Conservation (phyloP, 2,797 vertebrate genomes). For the Epinephelus awoara region DNA sequence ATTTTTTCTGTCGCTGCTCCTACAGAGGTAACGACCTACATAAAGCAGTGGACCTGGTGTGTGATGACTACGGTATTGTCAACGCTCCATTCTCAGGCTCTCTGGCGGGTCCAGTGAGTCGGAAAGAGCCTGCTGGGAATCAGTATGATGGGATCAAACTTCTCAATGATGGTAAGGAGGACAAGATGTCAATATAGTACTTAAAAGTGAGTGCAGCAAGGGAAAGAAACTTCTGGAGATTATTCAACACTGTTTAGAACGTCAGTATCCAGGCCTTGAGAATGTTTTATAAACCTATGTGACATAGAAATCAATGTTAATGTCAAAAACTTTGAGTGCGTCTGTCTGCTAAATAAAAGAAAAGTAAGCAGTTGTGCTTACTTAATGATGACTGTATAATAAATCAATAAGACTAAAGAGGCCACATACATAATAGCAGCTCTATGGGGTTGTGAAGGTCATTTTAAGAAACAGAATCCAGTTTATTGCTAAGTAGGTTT, state of each 20-base stretch:
- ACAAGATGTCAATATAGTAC: background rate
- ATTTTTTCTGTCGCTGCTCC: slow-evolving; percentile 19
- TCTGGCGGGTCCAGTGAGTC: slow-evolving; percentile 81
- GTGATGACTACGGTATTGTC: slow-evolving; percentile 76
- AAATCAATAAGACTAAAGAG: background rate
- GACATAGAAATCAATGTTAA: background rate
- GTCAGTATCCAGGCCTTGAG: background rate
- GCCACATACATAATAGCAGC: background rate
- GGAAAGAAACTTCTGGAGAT: background rate
- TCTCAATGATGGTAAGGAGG: slow-evolving; percentile 76
- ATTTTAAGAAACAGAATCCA: too few relatives aligned
- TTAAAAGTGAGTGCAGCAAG: background rate
- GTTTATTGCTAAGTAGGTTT: too few relatives aligned
- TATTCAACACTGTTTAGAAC: background rate
- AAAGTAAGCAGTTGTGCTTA: background rate
- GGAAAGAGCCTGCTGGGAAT: slow-evolving; percentile 73
- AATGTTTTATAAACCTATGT: background rate
- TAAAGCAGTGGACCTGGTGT: slow-evolving; percentile 77
- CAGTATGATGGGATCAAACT: slow-evolving; percentile 87
- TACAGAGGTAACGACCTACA: slow-evolving; percentile 62
- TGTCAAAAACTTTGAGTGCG: background rate
- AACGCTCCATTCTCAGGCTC: slow-evolving; percentile 86
- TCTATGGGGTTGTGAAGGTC: background rate
- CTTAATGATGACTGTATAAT: background rate
- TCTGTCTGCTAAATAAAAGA: background rate